phyloP scores from a whole-genome alignment of 2,888 invertebrate genomes.

The Dexiosoma caninum region DNA sequence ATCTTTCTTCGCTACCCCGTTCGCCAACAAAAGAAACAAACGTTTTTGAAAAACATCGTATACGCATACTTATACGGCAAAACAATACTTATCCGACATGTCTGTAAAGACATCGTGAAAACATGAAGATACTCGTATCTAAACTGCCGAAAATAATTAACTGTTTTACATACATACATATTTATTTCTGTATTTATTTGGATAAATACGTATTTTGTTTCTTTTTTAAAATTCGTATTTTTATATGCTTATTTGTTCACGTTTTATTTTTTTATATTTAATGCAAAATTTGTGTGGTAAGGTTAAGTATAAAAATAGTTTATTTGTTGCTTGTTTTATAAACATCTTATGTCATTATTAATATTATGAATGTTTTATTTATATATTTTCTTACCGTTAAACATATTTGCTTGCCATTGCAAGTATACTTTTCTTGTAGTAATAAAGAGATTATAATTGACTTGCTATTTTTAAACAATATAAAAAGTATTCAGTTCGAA shows the following conservation, averaged over 20 bases:
- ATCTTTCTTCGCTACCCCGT: too few species aligned
- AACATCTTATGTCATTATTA: neutral
- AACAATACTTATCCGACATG: too few species aligned
- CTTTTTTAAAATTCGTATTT: conserved; percentile 28
- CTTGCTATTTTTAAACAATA: conserved; percentile 1
- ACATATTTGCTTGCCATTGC: neutral
- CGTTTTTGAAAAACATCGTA: too few species aligned
- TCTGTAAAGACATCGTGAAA: too few species aligned
- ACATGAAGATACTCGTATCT: too few species aligned
- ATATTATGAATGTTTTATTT: neutral
- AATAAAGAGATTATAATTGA: conserved; percentile 31
- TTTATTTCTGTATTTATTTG: neutral
- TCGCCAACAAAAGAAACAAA: too few species aligned
- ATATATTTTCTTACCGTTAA: neutral
- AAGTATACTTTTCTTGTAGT: neutral
- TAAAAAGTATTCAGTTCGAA: too few species aligned
- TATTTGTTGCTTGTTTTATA: too few species aligned
- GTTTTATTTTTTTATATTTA: neutral
- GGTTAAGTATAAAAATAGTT: too few species aligned
- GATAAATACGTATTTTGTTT: conserved; percentile 13
- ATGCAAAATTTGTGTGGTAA: conserved; percentile 30
- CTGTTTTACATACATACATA: conserved; percentile 1
- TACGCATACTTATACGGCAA: too few species aligned
- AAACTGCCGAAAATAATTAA: neutral
- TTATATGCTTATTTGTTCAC: neutral